Conservation (phyloP, 2,888 invertebrate genomes). For the Creontiades dilutus region DNA sequence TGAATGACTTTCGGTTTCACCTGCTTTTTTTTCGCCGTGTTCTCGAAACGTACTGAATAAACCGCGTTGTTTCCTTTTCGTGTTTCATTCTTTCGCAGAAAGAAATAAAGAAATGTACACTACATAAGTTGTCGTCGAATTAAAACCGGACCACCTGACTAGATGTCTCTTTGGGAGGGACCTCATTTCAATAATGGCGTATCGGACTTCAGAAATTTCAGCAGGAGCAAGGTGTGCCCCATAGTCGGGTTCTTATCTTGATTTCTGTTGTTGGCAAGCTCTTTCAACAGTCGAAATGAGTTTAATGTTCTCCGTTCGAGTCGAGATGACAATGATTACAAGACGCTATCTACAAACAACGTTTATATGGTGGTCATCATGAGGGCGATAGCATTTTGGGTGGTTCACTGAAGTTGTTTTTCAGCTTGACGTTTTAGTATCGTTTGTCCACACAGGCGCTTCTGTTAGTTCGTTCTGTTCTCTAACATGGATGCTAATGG, state of each 20-base stretch:
- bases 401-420: background rate
- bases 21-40: conserved; percentile 31
- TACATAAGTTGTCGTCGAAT: conserved; percentile 20
- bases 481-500: no score
- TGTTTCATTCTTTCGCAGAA: background rate
- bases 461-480: no score
- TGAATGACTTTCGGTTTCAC: conserved; percentile 35
- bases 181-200: conserved; percentile 19
- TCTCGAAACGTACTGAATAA: conserved; percentile 32
- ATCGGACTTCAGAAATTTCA: background rate
- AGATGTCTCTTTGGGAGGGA: background rate
- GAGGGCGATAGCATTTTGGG: conserved; percentile 34
- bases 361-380: conserved; percentile 4
- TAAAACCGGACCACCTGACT: conserved; percentile 35
- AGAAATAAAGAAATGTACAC: conserved; percentile 31
- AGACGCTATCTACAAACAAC: conserved; percentile 19
- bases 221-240: conserved; percentile 31
- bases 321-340: background rate
- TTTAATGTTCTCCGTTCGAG: background rate
- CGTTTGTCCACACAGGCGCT: background rate
- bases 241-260: conserved; percentile 5
- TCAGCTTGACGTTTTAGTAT: background rate
- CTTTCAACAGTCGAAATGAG: conserved; percentile 22
- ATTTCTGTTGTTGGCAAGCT: conserved; percentile 39
- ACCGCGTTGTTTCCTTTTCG: conserved; percentile 10